Evolutionary conservation across 1,140 invertebrate genomes (phyloP).

Genomic region (Eueides isabella): DNA sequence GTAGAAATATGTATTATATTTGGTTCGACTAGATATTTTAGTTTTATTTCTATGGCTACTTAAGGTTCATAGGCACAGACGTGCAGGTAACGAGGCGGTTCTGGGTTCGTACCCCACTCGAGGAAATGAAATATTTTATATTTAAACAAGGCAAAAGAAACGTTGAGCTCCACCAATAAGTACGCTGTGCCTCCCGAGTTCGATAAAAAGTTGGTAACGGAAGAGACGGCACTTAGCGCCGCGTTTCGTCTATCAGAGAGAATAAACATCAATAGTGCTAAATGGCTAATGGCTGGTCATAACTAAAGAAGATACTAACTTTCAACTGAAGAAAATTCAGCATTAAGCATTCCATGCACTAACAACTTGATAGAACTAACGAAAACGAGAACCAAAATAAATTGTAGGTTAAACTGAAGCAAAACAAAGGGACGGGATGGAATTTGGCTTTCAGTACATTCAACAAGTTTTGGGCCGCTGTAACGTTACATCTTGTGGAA

Average conservation of each 20-base stretch:
- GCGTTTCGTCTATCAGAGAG: too few relatives aligned
- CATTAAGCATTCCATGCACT: not conserved
- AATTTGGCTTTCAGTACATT: constrained; percentile 1
- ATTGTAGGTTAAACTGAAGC: not conserved
- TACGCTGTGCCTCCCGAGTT: not conserved
- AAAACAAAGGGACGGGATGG: not conserved
- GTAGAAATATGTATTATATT: not conserved
- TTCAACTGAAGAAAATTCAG: not conserved
- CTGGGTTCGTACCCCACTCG: not conserved
- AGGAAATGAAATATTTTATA: not conserved
- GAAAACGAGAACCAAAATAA: not conserved
- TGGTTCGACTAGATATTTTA: not conserved
- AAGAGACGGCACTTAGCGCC: too few relatives aligned
- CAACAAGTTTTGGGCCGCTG: not conserved
- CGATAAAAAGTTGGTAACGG: too few relatives aligned
- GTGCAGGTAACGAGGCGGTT: too few relatives aligned
- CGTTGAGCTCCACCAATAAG: not conserved
- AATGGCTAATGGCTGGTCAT: too few relatives aligned
- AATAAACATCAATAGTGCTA: too few relatives aligned
- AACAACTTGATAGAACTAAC: not conserved
- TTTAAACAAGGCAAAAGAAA: not conserved
- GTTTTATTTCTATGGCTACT: too few relatives aligned
- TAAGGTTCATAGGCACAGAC: too few relatives aligned
- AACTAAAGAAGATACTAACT: too few relatives aligned
- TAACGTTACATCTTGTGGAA: not conserved